Base-by-base conservation (phyloP, 2,888 invertebrate species). In the Mayetiola destructor region DNA sequence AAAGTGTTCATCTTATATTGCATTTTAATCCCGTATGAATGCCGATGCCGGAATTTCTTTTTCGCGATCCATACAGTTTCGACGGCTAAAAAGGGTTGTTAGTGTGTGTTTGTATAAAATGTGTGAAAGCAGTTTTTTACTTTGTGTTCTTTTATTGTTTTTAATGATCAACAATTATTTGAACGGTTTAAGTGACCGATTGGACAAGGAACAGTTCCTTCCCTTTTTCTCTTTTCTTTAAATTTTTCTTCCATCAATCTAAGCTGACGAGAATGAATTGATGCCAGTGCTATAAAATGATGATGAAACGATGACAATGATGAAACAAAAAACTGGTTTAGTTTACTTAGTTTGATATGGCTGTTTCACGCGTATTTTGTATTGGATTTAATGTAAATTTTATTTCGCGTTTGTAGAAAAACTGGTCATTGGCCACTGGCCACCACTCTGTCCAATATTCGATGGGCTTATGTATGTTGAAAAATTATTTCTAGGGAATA, bases 71-170 rank as follows among this genome's bases (percentile, higher is more conserved):
- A 37, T 16, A 32, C 37, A 37, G 14, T 12, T n/a, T 37, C n/a
- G 27, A 48, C 27, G 27, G n/a, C n/a, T n/a, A n/a, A 21, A 23
- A 12, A 48, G 48, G 48, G 48, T 48, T 27, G 48, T n/a, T n/a
- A n/a, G n/a, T n/a, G n/a, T n/a, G n/a, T n/a, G n/a, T n/a, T n/a
- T n/a, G n/a, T n/a, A n/a, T n/a, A n/a, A 10, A 42, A 23, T 23
- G 42, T 12, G 14, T 4, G n/a, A n/a, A n/a, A n/a, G n/a, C n/a
- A n/a, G n/a, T n/a, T n/a, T n/a, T n/a, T n/a, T n/a, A n/a, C n/a
- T n/a, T n/a, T n/a, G n/a, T n/a, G n/a, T n/a, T n/a, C n/a, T n/a
- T 48, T 27, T 48, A 48, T 48, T 48, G 48, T 48, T 48, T 48
- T 48, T 48, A 48, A 48, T 27, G 48, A 48, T 27, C 48, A 27